Evolutionary conservation across 2,797 vertebrate genomes (phyloP), one percentile per base, ranked within the genome.

Genomic region (Cryptoblepharus egeriae): DNA sequence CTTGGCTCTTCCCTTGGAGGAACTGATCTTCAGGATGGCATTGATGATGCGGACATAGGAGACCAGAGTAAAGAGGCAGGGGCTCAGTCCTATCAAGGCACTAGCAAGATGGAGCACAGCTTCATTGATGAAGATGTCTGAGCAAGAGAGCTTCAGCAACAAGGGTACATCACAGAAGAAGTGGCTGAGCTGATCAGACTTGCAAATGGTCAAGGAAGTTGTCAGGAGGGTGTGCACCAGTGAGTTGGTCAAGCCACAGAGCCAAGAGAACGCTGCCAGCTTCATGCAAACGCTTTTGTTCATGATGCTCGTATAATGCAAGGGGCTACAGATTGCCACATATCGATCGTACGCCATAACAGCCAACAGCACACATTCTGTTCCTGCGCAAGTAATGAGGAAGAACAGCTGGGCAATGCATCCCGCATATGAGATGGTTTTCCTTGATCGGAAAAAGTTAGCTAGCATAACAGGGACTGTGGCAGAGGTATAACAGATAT

Each of bases 141-240:
- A 92, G 58, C 88, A 91, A 30, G 89, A 92, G 52, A 94, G 75
- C 72, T 93, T 81, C 6, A 58, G 80, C 0, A 91, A 80, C 74
- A 91, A 42, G 0, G 4, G 84, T n/a, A 92, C 85, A 37, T 88
- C 87, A 60, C 88, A 91, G 80, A 91, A 86, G 26, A 92, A 92
- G 49, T 90, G 61, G 22, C 55, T 65, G 69, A 92, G 90, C 42
- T 85, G 11, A 64, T 82, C 82, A 52, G 81, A 79, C 6, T 32
- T 79, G 84, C 88, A 88, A 49, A 78, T 87, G 26, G 45, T 82
- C 67, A 87, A 84, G 39, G 30, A 75, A 74, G 42, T 22, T 1
- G 0, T 32, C 24, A 89, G 76, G 15, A 87, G 49, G 49, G 30
- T 85, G 37, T 0, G 0, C 16, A 70, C 81, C 28, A 77, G 16